Base-by-base conservation (phyloP, 1,140 invertebrate species). In the Hyles euphorbiae region DNA sequence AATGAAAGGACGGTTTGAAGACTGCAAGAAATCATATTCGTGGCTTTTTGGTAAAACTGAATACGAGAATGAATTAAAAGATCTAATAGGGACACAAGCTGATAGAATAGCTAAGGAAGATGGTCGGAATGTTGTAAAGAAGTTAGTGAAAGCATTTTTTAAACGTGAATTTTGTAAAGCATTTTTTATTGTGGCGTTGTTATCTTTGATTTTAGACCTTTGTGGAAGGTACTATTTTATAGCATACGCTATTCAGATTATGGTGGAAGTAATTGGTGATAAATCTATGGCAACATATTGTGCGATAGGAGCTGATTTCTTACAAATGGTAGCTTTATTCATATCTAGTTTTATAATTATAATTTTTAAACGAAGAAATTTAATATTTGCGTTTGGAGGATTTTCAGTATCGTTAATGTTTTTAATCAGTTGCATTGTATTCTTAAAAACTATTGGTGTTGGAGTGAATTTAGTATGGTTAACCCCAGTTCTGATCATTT, bases 181-280 rank as follows among this genome's bases (percentile, higher is more conserved):
- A 34, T 68, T 74, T 11, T 8, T 73, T 7, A 72, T 81, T 1
- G 61, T 63, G 0, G 56, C 64, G 0, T 6, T 78, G 0, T 36
- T 74, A 33, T 69, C 68, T 0, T 34, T 81, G 12, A 49, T 65
- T 48, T 55, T 77, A 34, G 76, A 81, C 22, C 43, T 71, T 0
- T 66, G 61, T 48, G 78, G 78, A 0, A 63, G 74, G 55, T 71
- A 74, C 46, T 77, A 70, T 51, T 64, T 71, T 33, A 6, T 69
- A 5, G 68, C 67, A 2, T 78, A 77, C 52, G 55, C 75, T 32
- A 56, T 71, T 4, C 62, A 81, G 32, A 78, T 78, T 34, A 66
- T 81, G 51, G 61, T 54, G 32, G 65, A 72, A 52, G 65, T 81
- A 8, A 67, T 71, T 5, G 56, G 52, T 2, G 59, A 71, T 34